Evolutionary conservation across 2,797 vertebrate genomes (phyloP).

Genomic region (Delichon dasypus): DNA sequence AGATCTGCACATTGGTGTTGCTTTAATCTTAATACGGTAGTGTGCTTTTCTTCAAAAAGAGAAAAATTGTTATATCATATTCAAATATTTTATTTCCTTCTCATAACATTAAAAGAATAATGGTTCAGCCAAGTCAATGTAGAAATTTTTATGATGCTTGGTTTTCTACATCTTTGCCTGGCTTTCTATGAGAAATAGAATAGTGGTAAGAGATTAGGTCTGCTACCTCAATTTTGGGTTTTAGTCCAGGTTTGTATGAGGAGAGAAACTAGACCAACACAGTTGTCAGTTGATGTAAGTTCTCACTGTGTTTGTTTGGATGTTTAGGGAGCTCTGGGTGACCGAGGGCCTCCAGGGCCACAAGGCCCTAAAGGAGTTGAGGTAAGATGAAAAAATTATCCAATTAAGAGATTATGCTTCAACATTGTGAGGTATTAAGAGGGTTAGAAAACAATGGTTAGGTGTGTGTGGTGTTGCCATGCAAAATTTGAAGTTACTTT

Average conservation of each 20-base stretch:
- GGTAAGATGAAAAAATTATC: constrained; percentile 75
- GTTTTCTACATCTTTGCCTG: neutral
- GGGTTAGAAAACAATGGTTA: neutral
- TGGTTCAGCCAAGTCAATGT: neutral
- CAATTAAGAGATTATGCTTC: neutral
- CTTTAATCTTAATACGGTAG: neutral
- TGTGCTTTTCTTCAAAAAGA: neutral
- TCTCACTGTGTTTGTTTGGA: constrained; percentile 11
- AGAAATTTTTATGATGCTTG: neutral
- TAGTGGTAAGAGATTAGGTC: neutral
- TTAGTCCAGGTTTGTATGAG: neutral
- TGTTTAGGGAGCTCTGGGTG: constrained; percentile 86
- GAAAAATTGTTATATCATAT: neutral
- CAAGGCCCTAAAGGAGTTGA: constrained; percentile 88
- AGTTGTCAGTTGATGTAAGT: neutral
- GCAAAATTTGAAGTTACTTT: neutral
- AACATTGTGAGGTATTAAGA: neutral
- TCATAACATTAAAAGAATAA: neutral
- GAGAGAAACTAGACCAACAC: neutral
- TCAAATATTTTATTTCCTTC: neutral
- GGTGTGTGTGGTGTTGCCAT: neutral
- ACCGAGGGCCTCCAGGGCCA: constrained; percentile 86
- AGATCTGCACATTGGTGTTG: neutral
- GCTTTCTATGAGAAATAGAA: neutral
- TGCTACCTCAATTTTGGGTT: neutral